Evolutionary conservation across 1,140 invertebrate species (phyloP), one percentile per base, ranked within the genome.

Genomic region (Drosophila bipectinata): DNA sequence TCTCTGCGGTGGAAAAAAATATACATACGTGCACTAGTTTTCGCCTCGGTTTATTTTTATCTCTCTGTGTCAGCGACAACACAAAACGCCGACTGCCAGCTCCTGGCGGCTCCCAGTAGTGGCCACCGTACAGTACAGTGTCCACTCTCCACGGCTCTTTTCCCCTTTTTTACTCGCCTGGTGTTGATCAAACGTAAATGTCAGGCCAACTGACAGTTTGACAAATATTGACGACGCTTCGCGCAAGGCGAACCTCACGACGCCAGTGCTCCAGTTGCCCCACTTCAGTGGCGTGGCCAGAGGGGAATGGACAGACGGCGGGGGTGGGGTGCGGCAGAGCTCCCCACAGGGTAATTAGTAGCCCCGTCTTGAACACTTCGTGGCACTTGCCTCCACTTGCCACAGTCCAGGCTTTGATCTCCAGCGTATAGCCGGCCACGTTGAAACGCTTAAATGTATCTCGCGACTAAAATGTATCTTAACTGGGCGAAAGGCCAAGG

Each of bases 321-420:
- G 8, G 4, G 44, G 15, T 18, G 44, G 44, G 66, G 34, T 61
- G 24, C 34, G 18, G 37, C 48, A 45, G 56, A 64, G 79, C 64
- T 89, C 83, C 84, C 83, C 83, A 87, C 82, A 87, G 83, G 83
- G 83, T 87, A 87, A 87, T 87, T 87, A 87, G 83, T 88, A 79
- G 66, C 75, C 66, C 66, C 71, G 62, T 79, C 57, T 74, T 57
- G 77, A 80, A 64, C 60, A 79, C 64, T 81, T 69, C 30, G 52
- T 45, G 62, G 39, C 49, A 68, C 62, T 68, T 56, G 51, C 62
- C 64, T 64, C 61, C 82, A 85, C 82, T 87, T 85, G 81, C 82
- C 77, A 82, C 71, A 59, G 44, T 47, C 45, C 64, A 37, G 69
- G 60, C 83, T 85, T 85, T 87, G 84, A 87, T 89, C 83, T 84